Base-by-base conservation (phyloP, 2,888 invertebrate species). In the Steinernema carpocapsae region DNA sequence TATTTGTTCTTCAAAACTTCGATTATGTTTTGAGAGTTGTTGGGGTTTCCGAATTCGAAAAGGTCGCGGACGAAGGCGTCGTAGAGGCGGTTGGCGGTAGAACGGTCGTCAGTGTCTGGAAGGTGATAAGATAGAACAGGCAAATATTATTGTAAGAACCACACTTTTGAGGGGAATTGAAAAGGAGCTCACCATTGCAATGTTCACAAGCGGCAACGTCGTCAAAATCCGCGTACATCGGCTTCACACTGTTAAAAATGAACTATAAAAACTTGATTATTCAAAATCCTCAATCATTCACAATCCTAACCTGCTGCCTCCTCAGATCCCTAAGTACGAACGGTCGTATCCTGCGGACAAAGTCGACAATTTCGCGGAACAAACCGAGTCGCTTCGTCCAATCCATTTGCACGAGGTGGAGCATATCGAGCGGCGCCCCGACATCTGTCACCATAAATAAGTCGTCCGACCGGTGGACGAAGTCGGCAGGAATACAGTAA, bases 181-280 rank as follows among this genome's bases (percentile, higher is more conserved):
- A n/a, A n/a, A n/a, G n/a, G n/a, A n/a, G 6, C 56, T 19, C 22
- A 56, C 56, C 56, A 17, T 56, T 26, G 17, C 22, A 56, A 22
- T 56, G 3, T 6, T 14, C 24, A 56, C 26, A 56, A 10, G 56
- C 22, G 17, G 59, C 17, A 19, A 72, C 72, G 59, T 72, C 59
- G 59, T 72, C 72, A 24, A 72, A 72, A 26, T 72, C 72, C 29
- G 51, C 72, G 59, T 56, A 72, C 72, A 72, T 72, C 72, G 72
- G 59, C 32, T 51, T 59, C 26, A 32, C 37, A 43, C 70, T 64
- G n/a, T 72, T 19, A 24, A 72, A 26, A 2, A 59, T 43, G 59
- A 72, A 72, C 71, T 71, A 37, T 6, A 24, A 24, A 24, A 19
- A 4, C 6, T n/a, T n/a, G n/a, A n/a, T n/a, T n/a, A n/a, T n/a